These are phyloP conservation scores for Thripadectes ignobilis DNA, from an alignment of 2,797 vertebrate species.

Conservation along the genomic window DNA sequence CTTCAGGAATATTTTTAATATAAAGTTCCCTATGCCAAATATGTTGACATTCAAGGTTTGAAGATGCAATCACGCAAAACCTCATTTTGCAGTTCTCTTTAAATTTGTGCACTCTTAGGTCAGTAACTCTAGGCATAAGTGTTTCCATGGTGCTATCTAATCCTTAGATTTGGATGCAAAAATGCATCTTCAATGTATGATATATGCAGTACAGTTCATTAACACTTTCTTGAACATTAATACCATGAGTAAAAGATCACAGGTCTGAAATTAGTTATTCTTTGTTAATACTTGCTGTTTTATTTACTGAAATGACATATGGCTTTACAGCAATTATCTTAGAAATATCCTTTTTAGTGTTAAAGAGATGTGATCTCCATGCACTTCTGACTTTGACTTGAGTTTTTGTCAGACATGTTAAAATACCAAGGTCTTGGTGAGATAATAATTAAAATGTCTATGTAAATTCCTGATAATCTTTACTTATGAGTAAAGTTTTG, in stretches of 20 bases:
- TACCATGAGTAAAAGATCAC: neutral
- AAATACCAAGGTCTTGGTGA: neutral
- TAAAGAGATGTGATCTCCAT: neutral
- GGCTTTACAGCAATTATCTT: neutral
- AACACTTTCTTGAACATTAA: neutral
- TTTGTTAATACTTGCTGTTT: neutral
- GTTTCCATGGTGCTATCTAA: neutral
- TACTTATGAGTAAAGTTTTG: rapidly evolving
- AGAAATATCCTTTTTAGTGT: neutral
- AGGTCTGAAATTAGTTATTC: neutral
- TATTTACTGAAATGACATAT: neutral
- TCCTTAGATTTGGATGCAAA: neutral
- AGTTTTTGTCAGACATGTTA: neutral
- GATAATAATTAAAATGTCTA: neutral
- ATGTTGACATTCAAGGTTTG: neutral
- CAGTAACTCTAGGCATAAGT: neutral
- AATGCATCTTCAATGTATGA: neutral
- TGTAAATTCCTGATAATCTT: neutral
- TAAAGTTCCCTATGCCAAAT: neutral
- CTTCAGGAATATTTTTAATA: neutral
- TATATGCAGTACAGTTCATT: neutral
- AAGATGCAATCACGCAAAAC: neutral
- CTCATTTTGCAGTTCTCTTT: neutral
- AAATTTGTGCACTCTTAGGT: neutral
- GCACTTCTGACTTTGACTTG: neutral